These are phyloP conservation scores for Drosophila kikkawai DNA, from an alignment of 1,140 invertebrate species.

Conservation along the genomic window DNA sequence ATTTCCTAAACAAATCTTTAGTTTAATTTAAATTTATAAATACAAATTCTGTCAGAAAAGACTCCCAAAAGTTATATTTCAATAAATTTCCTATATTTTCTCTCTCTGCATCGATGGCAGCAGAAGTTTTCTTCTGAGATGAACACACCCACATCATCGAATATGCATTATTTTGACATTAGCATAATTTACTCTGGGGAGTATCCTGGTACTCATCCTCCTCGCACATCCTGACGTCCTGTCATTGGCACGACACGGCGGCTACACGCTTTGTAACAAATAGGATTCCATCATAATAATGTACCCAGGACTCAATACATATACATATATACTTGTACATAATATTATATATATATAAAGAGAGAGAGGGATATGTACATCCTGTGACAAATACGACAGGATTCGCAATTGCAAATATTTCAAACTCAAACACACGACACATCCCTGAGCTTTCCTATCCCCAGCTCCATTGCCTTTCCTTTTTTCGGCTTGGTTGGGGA, in stretches of 20 bases:
- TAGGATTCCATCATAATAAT: slow-evolving; percentile 84
- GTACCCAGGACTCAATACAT: slow-evolving; percentile 32
- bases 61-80: too few relatives aligned
- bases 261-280: slow-evolving; percentile 76
- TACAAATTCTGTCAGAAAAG: too few relatives aligned
- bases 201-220: slow-evolving; percentile 33
- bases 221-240: slow-evolving; percentile 41
- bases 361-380: slow-evolving; percentile 31
- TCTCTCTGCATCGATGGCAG: slow-evolving; percentile 2
- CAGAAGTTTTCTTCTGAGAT: slow-evolving; percentile 26
- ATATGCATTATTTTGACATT: slow-evolving; percentile 85
- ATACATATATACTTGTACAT: slow-evolving; percentile 13
- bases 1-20: too few relatives aligned
- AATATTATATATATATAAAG: slow-evolving; percentile 3
- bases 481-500: slow-evolving; percentile 59
- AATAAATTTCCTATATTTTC: neutral
- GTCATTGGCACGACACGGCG: slow-evolving; percentile 72
- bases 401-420: slow-evolving; percentile 83
- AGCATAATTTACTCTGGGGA: slow-evolving; percentile 80
- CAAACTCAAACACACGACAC: slow-evolving; percentile 75
- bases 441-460: slow-evolving; percentile 13
- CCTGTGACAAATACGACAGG: slow-evolving; percentile 80
- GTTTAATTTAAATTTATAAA: neutral
- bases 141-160: slow-evolving; percentile 76
- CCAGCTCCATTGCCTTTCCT: slow-evolving; percentile 42